Conservation (phyloP, 2,113 vertebrate genomes). For the Rhea pennata region DNA sequence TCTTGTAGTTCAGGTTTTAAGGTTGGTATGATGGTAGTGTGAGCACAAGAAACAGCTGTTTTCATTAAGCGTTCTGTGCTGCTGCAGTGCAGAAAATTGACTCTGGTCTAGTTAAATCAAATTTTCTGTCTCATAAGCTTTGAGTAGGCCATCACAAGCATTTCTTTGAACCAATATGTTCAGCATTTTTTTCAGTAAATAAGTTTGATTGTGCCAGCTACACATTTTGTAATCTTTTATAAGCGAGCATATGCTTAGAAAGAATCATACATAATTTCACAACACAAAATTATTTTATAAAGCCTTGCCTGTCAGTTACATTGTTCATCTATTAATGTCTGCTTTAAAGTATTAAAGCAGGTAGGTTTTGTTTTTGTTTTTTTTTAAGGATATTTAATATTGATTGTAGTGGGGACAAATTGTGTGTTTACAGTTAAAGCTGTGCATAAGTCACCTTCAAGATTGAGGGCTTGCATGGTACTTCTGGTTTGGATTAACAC, state of each 20-base stretch:
- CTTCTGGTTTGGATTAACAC: background rate
- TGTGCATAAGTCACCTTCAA: background rate
- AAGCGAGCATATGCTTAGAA: background rate
- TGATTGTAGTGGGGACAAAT: background rate
- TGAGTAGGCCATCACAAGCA: background rate
- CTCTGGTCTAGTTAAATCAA: rapidly evolving
- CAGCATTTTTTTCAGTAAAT: background rate
- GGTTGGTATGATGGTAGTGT: background rate
- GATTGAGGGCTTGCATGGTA: background rate
- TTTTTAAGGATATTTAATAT: background rate
- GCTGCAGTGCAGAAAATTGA: background rate
- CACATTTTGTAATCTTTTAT: rapidly evolving
- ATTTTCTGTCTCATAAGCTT: background rate
- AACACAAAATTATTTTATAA: background rate
- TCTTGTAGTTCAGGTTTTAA: rapidly evolving
- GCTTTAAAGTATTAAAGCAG: background rate
- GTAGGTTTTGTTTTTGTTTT: background rate
- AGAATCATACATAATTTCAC: rapidly evolving
- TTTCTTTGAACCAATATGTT: background rate
- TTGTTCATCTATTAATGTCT: background rate
- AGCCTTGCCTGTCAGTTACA: background rate
- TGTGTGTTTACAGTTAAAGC: background rate
- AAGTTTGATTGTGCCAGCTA: background rate
- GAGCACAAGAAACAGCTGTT: background rate
- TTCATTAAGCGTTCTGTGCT: background rate